Evolutionary conservation across 1,140 invertebrate species (phyloP).

Genomic region (Drosophila malerkotliana): DNA sequence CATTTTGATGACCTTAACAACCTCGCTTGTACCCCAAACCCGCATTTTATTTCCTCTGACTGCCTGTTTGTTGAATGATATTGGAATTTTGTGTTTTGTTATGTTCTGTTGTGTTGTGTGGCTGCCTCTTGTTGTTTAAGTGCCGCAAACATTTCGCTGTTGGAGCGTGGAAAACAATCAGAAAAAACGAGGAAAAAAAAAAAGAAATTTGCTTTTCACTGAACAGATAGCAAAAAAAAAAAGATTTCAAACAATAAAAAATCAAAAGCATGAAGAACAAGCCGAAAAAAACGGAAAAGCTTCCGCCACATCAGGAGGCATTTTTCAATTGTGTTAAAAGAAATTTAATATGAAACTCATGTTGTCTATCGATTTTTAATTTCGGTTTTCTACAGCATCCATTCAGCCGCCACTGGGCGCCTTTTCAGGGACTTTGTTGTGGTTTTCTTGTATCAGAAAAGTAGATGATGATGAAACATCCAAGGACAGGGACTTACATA

Average conservation of each 20-base stretch:
- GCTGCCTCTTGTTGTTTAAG: conserved; percentile 47
- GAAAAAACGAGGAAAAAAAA: conserved; percentile 2
- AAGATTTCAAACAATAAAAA: conserved; percentile 8
- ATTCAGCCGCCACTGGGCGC: neutral
- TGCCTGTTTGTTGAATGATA: conserved; percentile 51
- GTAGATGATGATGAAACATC: neutral
- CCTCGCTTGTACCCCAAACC: conserved; percentile 20
- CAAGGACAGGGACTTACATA: conserved; percentile 11
- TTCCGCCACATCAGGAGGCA: conserved; percentile 33
- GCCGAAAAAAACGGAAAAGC: conserved; percentile 8
- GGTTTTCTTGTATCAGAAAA: conserved; percentile 13
- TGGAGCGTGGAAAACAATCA: conserved; percentile 43
- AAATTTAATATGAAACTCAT: conserved; percentile 65
- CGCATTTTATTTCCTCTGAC: conserved; percentile 17
- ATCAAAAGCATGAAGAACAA: conserved; percentile 6
- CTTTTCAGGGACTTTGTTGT: conserved; percentile 43
- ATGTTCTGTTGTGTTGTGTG: conserved; percentile 3
- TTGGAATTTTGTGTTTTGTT: conserved; percentile 47
- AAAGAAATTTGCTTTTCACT: conserved; percentile 47
- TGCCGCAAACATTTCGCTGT: conserved; percentile 52
- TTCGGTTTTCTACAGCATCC: conserved; percentile 36
- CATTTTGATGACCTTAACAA: conserved; percentile 54
- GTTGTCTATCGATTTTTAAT: conserved; percentile 63
- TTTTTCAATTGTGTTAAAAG: conserved; percentile 64
- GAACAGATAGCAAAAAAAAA: conserved; percentile 32